These are phyloP conservation scores for Vireo altiloquus DNA, from an alignment of 2,113 vertebrate genomes.

Conservation along the genomic window DNA sequence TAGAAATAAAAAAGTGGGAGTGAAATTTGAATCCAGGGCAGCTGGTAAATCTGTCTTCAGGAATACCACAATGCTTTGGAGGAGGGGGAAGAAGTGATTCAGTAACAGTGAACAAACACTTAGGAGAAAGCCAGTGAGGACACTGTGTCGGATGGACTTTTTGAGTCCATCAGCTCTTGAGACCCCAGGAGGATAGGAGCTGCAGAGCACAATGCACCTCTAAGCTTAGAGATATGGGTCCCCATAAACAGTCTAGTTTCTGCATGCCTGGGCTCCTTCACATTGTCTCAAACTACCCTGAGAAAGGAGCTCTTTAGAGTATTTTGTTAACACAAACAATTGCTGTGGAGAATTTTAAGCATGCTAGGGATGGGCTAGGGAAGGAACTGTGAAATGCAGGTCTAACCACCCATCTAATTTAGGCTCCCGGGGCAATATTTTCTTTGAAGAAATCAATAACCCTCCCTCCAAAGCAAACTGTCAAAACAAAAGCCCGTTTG, in stretches of 20 bases:
- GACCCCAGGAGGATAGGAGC: background rate
- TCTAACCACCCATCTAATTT: conserved; percentile 14
- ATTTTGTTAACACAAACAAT: conserved; percentile 28
- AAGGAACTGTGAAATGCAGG: conserved; percentile 56
- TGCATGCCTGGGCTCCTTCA: background rate
- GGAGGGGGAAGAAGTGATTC: background rate
- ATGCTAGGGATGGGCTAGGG: conserved; percentile 49
- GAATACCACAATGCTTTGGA: background rate
- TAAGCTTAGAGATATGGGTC: background rate
- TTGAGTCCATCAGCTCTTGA: background rate
- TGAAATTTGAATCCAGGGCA: background rate
- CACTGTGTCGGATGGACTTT: background rate
- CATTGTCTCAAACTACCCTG: background rate
- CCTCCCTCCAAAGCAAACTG: conserved; percentile 22
- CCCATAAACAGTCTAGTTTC: background rate
- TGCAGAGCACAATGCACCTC: background rate
- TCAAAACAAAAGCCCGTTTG: conserved; percentile 46
- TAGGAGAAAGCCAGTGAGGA: background rate
- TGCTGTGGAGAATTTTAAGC: conserved; percentile 54
- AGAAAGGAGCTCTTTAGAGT: background rate
- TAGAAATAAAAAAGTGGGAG: background rate
- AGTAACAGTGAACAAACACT: background rate
- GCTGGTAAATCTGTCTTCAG: background rate
- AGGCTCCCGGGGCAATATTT: conserved; percentile 21
- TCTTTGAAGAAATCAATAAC: conserved; percentile 40